These are phyloP conservation scores for Ctenopoma multispine DNA, from an alignment of 2,797 vertebrate species.

Conservation along the genomic window DNA sequence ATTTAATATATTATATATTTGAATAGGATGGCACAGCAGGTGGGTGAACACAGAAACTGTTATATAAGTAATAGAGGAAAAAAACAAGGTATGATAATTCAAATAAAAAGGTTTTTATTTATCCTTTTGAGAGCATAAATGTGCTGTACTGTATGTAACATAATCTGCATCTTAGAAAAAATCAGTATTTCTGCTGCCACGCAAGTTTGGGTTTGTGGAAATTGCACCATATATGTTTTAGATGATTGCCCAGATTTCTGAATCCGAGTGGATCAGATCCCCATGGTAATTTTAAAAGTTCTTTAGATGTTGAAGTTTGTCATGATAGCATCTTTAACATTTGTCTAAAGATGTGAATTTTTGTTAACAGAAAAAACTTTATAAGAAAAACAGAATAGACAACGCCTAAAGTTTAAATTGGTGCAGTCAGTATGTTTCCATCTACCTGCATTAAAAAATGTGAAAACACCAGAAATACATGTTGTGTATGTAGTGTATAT, in stretches of 20 bases:
- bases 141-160: background rate
- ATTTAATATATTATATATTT: conserved; percentile 11
- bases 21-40: background rate
- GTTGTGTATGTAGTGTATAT: too few relatives aligned
- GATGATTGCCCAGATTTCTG: too few relatives aligned
- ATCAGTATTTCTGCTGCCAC: background rate
- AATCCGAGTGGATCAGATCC: too few relatives aligned
- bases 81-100: background rate
- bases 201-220: background rate
- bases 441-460: background rate
- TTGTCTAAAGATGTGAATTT: too few relatives aligned
- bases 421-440: background rate
- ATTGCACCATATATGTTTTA: too few relatives aligned
- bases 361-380: too few relatives aligned
- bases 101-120: background rate
- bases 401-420: too few relatives aligned
- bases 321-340: too few relatives aligned
- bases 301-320: too few relatives aligned
- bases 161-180: background rate
- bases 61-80: background rate
- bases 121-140: background rate
- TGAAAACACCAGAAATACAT: too few relatives aligned
- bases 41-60: background rate
- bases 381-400: too few relatives aligned
- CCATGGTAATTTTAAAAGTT: too few relatives aligned